Evolutionary conservation across 2,113 vertebrate species (phyloP), one percentile per base, ranked within the genome.

Genomic region (Sakesphorus luctuosus): DNA sequence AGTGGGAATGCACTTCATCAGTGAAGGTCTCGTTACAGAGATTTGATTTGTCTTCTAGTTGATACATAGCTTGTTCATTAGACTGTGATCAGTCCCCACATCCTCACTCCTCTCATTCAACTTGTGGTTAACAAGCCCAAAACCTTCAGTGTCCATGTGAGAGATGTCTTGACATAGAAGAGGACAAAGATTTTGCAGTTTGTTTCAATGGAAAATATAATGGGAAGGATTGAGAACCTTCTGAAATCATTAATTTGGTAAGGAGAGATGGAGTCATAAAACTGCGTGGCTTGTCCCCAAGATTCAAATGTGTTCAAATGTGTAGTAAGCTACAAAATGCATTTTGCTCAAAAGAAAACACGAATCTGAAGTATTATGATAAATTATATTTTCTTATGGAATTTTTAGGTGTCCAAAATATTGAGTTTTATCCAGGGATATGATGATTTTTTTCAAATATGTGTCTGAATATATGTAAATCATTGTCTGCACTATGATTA

Each of bases 301-400:
- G 49, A 53, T 40, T n/a, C 10, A 76, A 56, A 73, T 4, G 7
- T 25, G 7, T 35, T 44, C 40, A 40, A 40, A 40, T 40, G 40
- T 40, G 40, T 65, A 56, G 9, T 62, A 56, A 81, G 40, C 25
- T 66, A 28, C 31, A 69, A 46, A 61, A 63, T 56, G 16, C 15
- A 13, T 67, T 52, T 52, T 58, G 11, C 17, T 81, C 18, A 44
- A 58, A 94, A 62, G 23, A 62, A 80, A 74, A 31, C 4, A 25
- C 18, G 43, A 58, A 46, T 12, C 9, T 89, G 40, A 53, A 84
- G 25, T 44, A 55, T 4, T 55, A 7, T 0, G 0, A 13, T 29
- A 58, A 46, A 84, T 59, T 0, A 0, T 40, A 24, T 56, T 86
- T 89, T 84, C 58, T 49, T 59, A 50, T 0, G 0, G 29, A 50